phyloP scores from a whole-genome alignment of 2,797 vertebrate genomes.

The Novumbra hubbsi region DNA sequence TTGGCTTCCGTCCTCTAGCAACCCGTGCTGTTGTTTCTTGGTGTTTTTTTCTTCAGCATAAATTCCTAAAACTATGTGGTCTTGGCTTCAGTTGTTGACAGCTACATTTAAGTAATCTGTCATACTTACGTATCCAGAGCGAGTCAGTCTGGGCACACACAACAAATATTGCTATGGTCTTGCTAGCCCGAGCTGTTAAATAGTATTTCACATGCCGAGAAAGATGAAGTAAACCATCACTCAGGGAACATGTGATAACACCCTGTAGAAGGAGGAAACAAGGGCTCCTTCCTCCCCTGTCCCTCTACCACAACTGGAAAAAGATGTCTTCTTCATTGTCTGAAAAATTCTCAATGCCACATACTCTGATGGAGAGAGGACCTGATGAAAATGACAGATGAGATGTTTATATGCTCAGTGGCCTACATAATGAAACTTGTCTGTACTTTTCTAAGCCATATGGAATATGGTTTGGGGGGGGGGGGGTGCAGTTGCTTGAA shows the following conservation, averaged over 20 bases:
- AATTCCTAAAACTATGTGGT: background rate
- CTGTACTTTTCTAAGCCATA: no score
- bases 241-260: conserved; percentile 43
- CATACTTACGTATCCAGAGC: background rate
- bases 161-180: background rate
- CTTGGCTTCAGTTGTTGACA: background rate
- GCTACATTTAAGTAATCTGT: no score
- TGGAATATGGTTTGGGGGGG: no score
- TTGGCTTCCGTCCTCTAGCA: background rate
- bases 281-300: conserved; percentile 65
- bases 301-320: conserved; percentile 27
- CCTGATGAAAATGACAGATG: no score
- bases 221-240: conserved; percentile 1
- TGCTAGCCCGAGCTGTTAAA: background rate
- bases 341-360: no score
- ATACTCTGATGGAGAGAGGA: no score
- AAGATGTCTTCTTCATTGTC: background rate
- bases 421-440: no score
- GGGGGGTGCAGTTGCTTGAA: no score
- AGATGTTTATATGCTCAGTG: no score
- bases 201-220: background rate
- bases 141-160: conserved; percentile 17
- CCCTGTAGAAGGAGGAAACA: conserved; percentile 75
- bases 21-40: background rate
- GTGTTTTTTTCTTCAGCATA: no score